These are phyloP conservation scores for Chaenogobius annularis DNA, from an alignment of 2,113 vertebrate species.

Conservation along the genomic window DNA sequence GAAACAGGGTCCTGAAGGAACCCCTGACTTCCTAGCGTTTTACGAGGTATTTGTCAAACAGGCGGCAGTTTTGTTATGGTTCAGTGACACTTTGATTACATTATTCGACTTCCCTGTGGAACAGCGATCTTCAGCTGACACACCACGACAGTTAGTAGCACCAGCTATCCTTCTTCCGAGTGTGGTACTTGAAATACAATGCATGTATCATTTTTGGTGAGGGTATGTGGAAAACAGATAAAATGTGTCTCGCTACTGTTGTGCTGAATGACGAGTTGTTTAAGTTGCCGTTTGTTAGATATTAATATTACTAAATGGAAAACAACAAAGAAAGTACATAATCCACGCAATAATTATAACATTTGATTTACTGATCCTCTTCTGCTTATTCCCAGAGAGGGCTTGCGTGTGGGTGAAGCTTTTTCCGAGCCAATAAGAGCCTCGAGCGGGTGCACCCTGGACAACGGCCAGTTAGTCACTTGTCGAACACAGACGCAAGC, in stretches of 20 bases:
- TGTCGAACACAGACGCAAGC: neutral
- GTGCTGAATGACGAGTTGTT: neutral
- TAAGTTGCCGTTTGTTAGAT: neutral
- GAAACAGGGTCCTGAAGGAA: slow-evolving; percentile 73
- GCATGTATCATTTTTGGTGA: slow-evolving; percentile 21
- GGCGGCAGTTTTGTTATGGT: slow-evolving; percentile 67
- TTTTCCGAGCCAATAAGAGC: neutral
- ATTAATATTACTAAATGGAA: neutral
- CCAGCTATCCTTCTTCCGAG: slow-evolving; percentile 10
- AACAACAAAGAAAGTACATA: neutral
- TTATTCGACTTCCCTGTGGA: slow-evolving; percentile 65
- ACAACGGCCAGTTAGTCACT: neutral
- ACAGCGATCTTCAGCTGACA: slow-evolving; percentile 51
- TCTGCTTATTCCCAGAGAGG: neutral
- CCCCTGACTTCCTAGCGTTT: slow-evolving; percentile 69
- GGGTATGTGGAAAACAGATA: slow-evolving; percentile 5
- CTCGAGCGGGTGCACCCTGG: neutral
- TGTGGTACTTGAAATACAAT: slow-evolving; percentile 11
- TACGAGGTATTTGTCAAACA: slow-evolving; percentile 73
- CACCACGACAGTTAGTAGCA: slow-evolving; percentile 14
- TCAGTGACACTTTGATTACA: slow-evolving; percentile 75
- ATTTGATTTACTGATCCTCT: neutral
- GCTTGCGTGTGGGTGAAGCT: neutral
- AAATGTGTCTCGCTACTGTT: neutral
- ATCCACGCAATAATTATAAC: neutral